These are phyloP conservation scores for Masticophis lateralis DNA, from an alignment of 2,797 vertebrate genomes.

Conservation along the genomic window DNA sequence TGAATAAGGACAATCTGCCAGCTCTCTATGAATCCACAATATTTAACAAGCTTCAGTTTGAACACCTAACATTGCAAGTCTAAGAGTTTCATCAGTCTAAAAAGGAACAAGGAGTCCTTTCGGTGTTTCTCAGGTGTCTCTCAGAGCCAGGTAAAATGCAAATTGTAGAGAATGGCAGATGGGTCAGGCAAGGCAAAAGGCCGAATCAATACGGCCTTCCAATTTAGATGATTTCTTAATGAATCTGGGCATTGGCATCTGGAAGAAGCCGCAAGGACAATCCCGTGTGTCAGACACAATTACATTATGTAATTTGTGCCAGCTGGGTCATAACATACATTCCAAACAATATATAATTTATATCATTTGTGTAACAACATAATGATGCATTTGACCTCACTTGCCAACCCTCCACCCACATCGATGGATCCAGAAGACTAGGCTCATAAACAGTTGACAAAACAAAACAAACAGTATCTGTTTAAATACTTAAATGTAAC, in stretches of 20 bases:
- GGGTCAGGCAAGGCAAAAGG: background rate
- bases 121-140: background rate
- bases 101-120: background rate
- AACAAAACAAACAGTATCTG: background rate
- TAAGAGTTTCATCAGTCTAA: background rate
- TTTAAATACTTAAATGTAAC: background rate
- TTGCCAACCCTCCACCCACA: background rate
- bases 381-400: background rate
- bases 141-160: background rate
- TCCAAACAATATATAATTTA: background rate
- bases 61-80: background rate
- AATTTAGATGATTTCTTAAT: background rate
- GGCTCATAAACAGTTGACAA: background rate
- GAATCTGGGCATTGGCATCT: background rate
- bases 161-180: background rate
- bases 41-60: background rate
- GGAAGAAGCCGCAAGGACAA: background rate
- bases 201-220: background rate
- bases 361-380: background rate
- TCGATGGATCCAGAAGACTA: background rate
- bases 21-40: background rate
- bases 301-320: background rate
- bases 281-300: background rate
- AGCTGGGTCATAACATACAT: background rate
- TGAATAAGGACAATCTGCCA: background rate